phyloP scores from a whole-genome alignment of 1,140 invertebrate species.

The Scaptomyza hsui region DNA sequence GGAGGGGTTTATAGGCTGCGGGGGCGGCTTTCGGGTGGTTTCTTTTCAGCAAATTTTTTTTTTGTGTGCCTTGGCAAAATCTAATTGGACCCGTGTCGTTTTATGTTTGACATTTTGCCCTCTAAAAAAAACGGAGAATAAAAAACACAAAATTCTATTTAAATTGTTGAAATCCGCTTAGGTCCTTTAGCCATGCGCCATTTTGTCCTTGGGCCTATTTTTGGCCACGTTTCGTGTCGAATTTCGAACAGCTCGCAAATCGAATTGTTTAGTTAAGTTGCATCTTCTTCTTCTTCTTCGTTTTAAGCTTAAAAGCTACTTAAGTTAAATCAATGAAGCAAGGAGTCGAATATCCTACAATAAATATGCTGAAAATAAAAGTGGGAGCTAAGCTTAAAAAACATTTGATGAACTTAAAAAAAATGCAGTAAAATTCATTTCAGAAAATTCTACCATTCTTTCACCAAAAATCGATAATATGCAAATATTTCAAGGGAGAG shows the following conservation, averaged over 20 bases:
- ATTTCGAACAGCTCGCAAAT: slow-evolving; percentile 50
- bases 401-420: too few relatives aligned
- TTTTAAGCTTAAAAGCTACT: slow-evolving; percentile 72
- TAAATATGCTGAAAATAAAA: neutral
- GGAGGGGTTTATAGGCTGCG: slow-evolving; percentile 1
- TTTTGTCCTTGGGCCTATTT: slow-evolving; percentile 40
- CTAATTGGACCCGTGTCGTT: slow-evolving; percentile 69
- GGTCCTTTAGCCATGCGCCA: slow-evolving; percentile 33
- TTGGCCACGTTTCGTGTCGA: slow-evolving; percentile 44
- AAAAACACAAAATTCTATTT: slow-evolving; percentile 60
- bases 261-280: slow-evolving; percentile 62
- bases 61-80: slow-evolving; percentile 37
- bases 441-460: too few relatives aligned
- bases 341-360: neutral
- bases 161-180: slow-evolving; percentile 77
- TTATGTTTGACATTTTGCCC: slow-evolving; percentile 71
- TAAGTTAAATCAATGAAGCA: slow-evolving; percentile 22
- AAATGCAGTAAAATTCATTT: too few relatives aligned
- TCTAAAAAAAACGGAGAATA: slow-evolving; percentile 34
- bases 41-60: slow-evolving; percentile 25
- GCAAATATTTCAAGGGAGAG: slow-evolving; percentile 58
- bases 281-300: neutral
- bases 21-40: slow-evolving; percentile 30
- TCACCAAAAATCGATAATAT: slow-evolving; percentile 70
- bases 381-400: neutral